Evolutionary conservation across 2,888 invertebrate species (phyloP).

Genomic region (Heliconius ismenius): DNA sequence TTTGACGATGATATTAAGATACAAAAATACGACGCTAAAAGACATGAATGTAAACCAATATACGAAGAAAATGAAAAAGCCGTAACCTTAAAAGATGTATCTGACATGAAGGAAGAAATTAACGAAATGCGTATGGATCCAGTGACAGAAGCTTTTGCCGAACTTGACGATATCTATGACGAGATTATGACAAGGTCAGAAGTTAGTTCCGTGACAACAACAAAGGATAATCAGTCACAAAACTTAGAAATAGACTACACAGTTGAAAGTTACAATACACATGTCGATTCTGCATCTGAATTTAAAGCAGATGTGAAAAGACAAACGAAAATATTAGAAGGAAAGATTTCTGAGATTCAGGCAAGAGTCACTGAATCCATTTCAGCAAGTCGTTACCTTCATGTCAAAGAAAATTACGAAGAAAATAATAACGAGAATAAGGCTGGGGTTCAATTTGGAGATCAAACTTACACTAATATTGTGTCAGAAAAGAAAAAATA

Average conservation of each 20-base stretch:
- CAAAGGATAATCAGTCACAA: constrained; percentile 50
- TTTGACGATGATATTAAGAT: constrained; percentile 57
- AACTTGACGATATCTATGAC: constrained; percentile 69
- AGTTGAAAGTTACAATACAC: constrained; percentile 52
- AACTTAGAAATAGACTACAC: constrained; percentile 50
- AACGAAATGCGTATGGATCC: constrained; percentile 53
- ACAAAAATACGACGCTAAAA: constrained; percentile 61
- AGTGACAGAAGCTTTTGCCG: constrained; percentile 74
- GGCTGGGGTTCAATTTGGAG: constrained; percentile 61
- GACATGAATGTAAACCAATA: constrained; percentile 70
- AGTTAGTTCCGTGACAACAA: constrained; percentile 47
- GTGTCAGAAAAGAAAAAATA: constrained; percentile 76
- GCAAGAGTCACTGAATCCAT: constrained; percentile 77
- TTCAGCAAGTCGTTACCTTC: constrained; percentile 79
- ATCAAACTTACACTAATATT: constrained; percentile 60
- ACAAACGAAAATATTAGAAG: constrained; percentile 66
- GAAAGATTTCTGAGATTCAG: constrained; percentile 82
- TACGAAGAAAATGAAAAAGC: constrained; percentile 73
- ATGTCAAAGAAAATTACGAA: constrained; percentile 47
- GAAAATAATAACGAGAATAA: constrained; percentile 46
- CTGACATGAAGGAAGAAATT: constrained; percentile 56
- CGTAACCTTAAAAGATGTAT: constrained; percentile 49
- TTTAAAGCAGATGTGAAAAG: constrained; percentile 76
- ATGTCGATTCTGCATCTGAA: constrained; percentile 80
- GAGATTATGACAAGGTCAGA: constrained; percentile 67